These are phyloP conservation scores for Perca fluviatilis DNA, from an alignment of 2,113 vertebrate genomes.

Conservation along the genomic window DNA sequence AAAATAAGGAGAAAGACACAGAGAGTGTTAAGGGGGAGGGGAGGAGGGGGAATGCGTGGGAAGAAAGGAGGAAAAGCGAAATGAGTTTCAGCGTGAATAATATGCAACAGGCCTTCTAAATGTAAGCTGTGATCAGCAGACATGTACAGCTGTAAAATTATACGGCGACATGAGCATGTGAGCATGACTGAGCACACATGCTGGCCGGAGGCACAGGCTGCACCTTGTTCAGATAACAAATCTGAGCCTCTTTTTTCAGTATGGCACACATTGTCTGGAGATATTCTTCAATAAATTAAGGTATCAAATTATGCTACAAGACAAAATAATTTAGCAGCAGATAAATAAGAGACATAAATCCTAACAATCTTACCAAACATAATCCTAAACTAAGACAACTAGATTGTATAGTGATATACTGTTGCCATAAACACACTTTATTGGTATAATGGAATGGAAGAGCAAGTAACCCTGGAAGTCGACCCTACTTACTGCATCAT, in stretches of 20 bases:
- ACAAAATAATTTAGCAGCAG: neutral
- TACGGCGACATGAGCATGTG: constrained; percentile 61
- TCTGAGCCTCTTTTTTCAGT: constrained; percentile 13
- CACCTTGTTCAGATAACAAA: constrained; percentile 54
- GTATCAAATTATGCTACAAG: neutral
- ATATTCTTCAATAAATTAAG: constrained; percentile 2
- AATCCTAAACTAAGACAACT: neutral
- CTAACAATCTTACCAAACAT: neutral
- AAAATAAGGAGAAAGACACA: constrained; percentile 25
- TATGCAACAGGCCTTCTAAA: constrained; percentile 68
- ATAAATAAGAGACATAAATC: neutral
- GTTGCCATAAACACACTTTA: neutral
- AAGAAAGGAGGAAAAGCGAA: constrained; percentile 50
- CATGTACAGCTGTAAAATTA: constrained; percentile 74
- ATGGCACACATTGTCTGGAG: neutral
- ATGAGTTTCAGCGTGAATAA: constrained; percentile 76
- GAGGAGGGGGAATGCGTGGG: constrained; percentile 11
- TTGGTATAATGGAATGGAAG: neutral
- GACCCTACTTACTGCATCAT: constrained; percentile 91
- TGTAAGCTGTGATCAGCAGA: constrained; percentile 76
- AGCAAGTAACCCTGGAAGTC: neutral
- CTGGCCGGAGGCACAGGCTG: constrained; percentile 56
- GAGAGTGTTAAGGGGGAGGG: constrained; percentile 36
- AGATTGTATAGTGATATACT: neutral
- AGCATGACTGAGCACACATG: constrained; percentile 77